These are phyloP conservation scores for Oxyura jamaicensis DNA, from an alignment of 2,113 vertebrate genomes.

Conservation along the genomic window DNA sequence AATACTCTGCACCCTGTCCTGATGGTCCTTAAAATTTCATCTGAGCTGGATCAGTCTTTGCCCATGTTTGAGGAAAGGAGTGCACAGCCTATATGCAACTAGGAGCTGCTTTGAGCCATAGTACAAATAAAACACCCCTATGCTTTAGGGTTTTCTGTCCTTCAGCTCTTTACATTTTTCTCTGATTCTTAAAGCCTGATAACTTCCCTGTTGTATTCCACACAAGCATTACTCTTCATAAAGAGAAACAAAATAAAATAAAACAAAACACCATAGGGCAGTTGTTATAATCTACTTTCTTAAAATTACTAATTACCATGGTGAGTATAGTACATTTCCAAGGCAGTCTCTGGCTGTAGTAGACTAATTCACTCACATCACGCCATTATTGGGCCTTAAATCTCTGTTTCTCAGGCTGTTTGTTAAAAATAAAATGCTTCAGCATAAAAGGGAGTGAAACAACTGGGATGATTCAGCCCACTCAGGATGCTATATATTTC, in stretches of 20 bases:
- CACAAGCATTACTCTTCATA: neutral
- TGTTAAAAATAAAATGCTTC: slow-evolving; percentile 47
- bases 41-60: neutral
- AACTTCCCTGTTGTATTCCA: slow-evolving; percentile 14
- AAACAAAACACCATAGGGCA: neutral
- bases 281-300: slow-evolving; percentile 14
- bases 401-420: slow-evolving; percentile 21
- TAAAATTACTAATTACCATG: slow-evolving; percentile 20
- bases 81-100: neutral
- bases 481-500: slow-evolving; percentile 5
- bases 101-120: neutral
- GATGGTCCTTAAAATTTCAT: neutral
- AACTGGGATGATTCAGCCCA: slow-evolving; percentile 32
- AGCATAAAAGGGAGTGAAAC: slow-evolving; percentile 31
- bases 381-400: slow-evolving; percentile 33
- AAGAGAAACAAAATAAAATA: slow-evolving; percentile 25
- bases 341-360: neutral
- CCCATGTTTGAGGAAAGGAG: neutral
- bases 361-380: slow-evolving; percentile 1
- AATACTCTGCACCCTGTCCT: neutral
- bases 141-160: neutral
- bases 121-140: neutral
- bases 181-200: neutral
- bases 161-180: neutral
- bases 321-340: neutral